Evolutionary conservation across 1,140 invertebrate genomes (phyloP), one percentile per base, ranked within the genome.

Genomic region (Zaprionus inermis): DNA sequence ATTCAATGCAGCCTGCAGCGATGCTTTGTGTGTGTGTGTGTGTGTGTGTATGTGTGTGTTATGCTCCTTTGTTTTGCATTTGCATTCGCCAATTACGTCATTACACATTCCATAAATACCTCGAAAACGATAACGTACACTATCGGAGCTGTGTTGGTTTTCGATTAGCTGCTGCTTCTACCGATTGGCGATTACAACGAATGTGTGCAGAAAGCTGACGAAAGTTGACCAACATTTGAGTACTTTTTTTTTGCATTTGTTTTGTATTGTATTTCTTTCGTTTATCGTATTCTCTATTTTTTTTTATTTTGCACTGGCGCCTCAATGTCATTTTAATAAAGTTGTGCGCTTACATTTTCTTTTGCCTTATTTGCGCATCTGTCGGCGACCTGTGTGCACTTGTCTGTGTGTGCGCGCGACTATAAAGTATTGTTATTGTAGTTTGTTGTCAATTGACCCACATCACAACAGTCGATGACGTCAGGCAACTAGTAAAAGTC

Each of bases 291-390:
- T 28, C 24, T 28, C 24, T 28, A 5, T 76, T 65, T 71, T 68
- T 72, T 60, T 78, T 52, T 78, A 52, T 79, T 77, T 51, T 18
- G 36, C 56, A 70, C 58, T 20, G 32, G 32, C 55, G 69, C 61
- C 66, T 36, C 83, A 86, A 86, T 86, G 83, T 86, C 83, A 86
- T 86, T 83, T 86, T 81, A 86, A 89, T 88, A 84, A 79, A 89
- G 78, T 34, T 85, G 75, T 81, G 64, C 69, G 83, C 83, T 71
- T 88, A 78, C 73, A 83, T 86, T 83, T 86, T 76, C 68, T 79
- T 72, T 83, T 67, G 78, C 76, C 81, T 73, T 77, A 81, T 88
- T 83, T 70, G 84, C 77, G 57, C 73, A 78, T 81, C 61, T 36
- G 57, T 75, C 54, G 71, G 63, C 63, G 46, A 55, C 52, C 66